phyloP scores from a whole-genome alignment of 35 echinoderm and acorn worm genomes.

The Apostichopus parvimensis region DNA sequence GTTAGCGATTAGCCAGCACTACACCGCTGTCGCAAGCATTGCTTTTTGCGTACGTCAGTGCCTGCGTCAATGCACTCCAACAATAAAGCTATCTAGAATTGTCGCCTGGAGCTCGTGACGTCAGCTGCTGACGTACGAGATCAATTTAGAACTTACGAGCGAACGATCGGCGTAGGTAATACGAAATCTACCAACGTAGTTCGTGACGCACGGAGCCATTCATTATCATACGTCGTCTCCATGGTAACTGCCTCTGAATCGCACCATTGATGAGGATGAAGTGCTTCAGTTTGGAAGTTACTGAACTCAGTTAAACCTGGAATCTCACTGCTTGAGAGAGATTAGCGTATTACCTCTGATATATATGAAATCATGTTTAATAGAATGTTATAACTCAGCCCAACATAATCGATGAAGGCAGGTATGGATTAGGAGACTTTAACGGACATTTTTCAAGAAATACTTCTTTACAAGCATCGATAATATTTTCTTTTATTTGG shows the following conservation, averaged over 20 bases:
- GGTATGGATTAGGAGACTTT: no score
- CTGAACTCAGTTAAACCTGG: background rate
- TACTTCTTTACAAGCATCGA: no score
- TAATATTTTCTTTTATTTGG: no score
- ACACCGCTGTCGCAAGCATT: slow-evolving; percentile 12
- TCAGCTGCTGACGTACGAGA: slow-evolving; percentile 32
- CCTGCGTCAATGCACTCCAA: slow-evolving; percentile 38
- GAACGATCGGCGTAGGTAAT: slow-evolving; percentile 40
- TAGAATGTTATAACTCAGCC: background rate
- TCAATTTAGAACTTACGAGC: slow-evolving; percentile 51
- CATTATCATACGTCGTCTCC: slow-evolving; percentile 32
- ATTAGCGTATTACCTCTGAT: background rate
- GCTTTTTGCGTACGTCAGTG: slow-evolving; percentile 33
- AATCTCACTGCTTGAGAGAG: background rate
- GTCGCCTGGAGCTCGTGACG: slow-evolving; percentile 47
- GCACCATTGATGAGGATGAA: background rate
- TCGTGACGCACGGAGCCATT: background rate
- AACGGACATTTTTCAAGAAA: no score
- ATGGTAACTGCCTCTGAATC: background rate
- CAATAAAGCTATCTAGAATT: slow-evolving; percentile 27
- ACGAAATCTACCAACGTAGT: slow-evolving; percentile 31
- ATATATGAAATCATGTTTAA: background rate
- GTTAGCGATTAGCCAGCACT: slow-evolving; percentile 25
- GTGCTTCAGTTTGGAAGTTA: background rate
- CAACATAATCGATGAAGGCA: no score